phyloP scores from a whole-genome alignment of 2,797 vertebrate genomes.

The Gymnothorax reevesii region DNA sequence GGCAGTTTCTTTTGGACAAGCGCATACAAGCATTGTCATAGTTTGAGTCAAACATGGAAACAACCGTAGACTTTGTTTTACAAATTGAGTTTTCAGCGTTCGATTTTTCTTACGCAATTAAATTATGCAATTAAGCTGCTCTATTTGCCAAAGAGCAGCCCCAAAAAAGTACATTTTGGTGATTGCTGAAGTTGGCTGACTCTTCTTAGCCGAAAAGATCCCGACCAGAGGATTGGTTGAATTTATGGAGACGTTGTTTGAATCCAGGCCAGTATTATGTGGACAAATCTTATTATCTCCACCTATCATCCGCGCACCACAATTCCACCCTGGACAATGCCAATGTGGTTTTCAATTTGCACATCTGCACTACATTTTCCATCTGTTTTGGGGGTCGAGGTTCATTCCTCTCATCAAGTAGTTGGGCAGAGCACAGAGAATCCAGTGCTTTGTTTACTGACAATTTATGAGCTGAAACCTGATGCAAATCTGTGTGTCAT shows the following conservation, averaged over 20 bases:
- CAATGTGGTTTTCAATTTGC: neutral
- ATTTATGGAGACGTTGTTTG: neutral
- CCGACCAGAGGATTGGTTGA: neutral
- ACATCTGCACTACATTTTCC: neutral
- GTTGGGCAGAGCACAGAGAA: neutral
- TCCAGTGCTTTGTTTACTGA: neutral
- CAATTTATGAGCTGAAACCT: neutral
- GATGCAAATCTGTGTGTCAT: neutral
- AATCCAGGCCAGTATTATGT: neutral
- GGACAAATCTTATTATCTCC: neutral
- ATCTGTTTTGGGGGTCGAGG: neutral
- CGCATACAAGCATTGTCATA: neutral
- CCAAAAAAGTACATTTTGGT: slow-evolving; percentile 1
- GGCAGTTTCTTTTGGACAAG: neutral
- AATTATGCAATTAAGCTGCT: neutral
- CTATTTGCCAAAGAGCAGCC: neutral
- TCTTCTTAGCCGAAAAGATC: neutral
- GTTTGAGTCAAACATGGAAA: neutral
- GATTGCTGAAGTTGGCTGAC: neutral
- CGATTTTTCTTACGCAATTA: neutral
- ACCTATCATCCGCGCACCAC: neutral
- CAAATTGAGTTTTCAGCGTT: neutral
- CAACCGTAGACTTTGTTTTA: neutral
- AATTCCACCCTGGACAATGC: neutral
- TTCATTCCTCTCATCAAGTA: neutral